Evolutionary conservation across 1,140 invertebrate species (phyloP).

Genomic region (Belonocnema kinseyi): DNA sequence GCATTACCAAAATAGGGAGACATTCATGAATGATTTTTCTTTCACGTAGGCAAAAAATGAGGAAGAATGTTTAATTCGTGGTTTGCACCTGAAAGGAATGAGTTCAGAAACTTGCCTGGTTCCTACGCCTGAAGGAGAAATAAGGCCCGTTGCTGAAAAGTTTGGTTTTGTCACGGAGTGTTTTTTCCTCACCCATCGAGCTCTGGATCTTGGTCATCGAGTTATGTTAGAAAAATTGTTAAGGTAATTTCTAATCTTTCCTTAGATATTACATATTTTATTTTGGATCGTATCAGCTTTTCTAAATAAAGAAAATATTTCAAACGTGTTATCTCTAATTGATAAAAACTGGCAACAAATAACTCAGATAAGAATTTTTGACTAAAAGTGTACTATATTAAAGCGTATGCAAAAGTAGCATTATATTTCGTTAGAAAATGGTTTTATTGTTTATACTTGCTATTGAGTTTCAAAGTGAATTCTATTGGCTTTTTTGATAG

Average conservation of each 20-base stretch:
- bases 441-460: too few species aligned
- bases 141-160: conserved; percentile 76
- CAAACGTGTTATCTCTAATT: not conserved
- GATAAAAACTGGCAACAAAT: conserved; percentile 25
- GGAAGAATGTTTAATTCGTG: conserved; percentile 71
- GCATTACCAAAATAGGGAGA: too few species aligned
- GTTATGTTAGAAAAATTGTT: conserved; percentile 87
- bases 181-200: conserved; percentile 92
- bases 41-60: conserved; percentile 68
- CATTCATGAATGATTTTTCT: too few species aligned
- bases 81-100: conserved; percentile 82
- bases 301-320: too few species aligned
- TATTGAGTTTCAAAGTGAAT: too few species aligned
- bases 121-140: conserved; percentile 78
- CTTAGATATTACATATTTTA: conserved; percentile 23
- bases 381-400: too few species aligned
- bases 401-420: too few species aligned
- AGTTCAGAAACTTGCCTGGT: conserved; percentile 87
- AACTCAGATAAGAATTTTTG: too few species aligned
- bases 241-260: conserved; percentile 66
- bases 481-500: too few species aligned
- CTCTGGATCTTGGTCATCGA: conserved; percentile 88
- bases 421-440: too few species aligned
- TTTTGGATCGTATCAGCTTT: not conserved
- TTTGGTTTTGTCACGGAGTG: conserved; percentile 93